A percentile compares a stretch with the other conserved stretches of the same genome.
Conservation (phyloP, 37 sponge, comb jelly and placozoan genomes). For the Ianthella basta region DNA sequence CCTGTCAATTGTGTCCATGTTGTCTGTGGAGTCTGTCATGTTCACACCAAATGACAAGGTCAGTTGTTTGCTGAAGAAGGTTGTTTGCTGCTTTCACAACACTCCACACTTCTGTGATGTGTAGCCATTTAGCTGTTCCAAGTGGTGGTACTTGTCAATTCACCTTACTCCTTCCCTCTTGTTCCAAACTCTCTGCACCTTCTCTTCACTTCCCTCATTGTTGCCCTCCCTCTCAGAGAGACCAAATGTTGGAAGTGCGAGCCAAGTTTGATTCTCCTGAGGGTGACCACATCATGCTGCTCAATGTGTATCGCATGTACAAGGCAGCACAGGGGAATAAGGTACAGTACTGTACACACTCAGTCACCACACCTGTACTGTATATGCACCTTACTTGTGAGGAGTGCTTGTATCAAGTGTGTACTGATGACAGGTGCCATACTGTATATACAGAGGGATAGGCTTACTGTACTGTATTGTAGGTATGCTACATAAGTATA, state of each 20-base stretch:
- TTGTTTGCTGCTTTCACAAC: neutral
- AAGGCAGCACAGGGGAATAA: constrained; percentile 78
- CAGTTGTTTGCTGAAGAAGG: neutral
- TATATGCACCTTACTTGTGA: neutral
- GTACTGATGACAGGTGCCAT: no score
- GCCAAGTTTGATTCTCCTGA: constrained; percentile 73
- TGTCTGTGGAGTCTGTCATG: constrained; percentile 89
- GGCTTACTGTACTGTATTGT: neutral
- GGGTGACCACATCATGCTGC: constrained; percentile 89
- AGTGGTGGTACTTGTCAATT: neutral
- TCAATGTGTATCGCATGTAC: constrained; percentile 77
- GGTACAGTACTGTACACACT: constrained; percentile 19
- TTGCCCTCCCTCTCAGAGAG: constrained; percentile 39
- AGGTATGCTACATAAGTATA: no score
- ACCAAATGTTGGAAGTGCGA: constrained; percentile 52
- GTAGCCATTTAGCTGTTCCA: neutral
- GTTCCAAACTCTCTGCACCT: neutral
- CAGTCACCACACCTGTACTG: neutral
- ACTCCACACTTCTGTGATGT: neutral
- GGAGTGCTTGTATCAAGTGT: neutral
- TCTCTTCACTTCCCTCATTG: neutral
- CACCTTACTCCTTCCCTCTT: neutral
- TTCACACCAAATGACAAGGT: constrained; percentile 79
- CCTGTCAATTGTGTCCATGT: constrained; percentile 79
- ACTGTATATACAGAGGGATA: constrained; percentile 32